phyloP scores from a whole-genome alignment of 2,888 invertebrate genomes.

The Caenorhabditis auriculariae region DNA sequence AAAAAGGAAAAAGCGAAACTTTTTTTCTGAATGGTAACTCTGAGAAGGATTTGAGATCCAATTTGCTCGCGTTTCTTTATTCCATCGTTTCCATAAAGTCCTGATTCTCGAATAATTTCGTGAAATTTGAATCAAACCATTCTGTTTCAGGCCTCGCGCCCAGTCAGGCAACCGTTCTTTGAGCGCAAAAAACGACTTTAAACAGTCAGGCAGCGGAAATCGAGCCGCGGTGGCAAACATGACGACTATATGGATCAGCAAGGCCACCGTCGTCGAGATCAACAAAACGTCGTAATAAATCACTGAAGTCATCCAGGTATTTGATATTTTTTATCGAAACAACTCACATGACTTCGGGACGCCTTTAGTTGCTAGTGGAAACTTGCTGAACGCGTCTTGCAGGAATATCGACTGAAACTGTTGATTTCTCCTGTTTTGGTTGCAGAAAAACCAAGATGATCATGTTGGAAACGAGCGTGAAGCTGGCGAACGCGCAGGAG shows the following conservation, averaged over 20 bases:
- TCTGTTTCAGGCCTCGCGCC: too few species aligned
- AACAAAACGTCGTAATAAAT: not conserved
- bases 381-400: slow-evolving; percentile 35
- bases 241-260: slow-evolving; percentile 6
- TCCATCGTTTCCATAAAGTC: too few species aligned
- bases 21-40: too few species aligned
- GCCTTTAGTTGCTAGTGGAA: slow-evolving; percentile 34
- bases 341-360: slow-evolving; percentile 19
- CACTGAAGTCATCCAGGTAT: not conserved
- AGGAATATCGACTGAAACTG: slow-evolving; percentile 46
- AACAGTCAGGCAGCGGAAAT: too few species aligned
- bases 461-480: not conserved
- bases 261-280: slow-evolving; percentile 3
- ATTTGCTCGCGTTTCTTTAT: too few species aligned
- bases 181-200: too few species aligned
- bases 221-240: slow-evolving; percentile 5
- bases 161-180: too few species aligned
- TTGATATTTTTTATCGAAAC: too few species aligned
- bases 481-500: not conserved
- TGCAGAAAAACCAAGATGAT: not conserved
- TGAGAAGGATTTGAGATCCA: too few species aligned
- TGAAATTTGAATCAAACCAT: too few species aligned
- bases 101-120: too few species aligned
- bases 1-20: too few species aligned
- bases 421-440: not conserved